Evolutionary conservation across 2,113 vertebrate genomes (phyloP).

Genomic region (Uria aalge): DNA sequence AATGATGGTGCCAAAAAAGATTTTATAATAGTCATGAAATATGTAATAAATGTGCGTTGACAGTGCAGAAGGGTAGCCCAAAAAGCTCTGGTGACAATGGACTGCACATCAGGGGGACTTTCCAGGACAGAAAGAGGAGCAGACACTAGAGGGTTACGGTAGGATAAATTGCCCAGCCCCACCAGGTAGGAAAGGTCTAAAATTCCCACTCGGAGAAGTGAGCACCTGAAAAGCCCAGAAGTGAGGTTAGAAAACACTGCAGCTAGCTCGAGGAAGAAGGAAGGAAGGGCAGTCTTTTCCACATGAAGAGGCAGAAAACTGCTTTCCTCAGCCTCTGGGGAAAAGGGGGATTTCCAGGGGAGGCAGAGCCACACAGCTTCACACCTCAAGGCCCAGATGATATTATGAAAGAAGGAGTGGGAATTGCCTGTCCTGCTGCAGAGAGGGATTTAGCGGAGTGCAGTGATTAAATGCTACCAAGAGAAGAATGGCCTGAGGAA

Average conservation of each 20-base stretch:
- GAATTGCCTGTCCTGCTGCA: background rate
- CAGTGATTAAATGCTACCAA: background rate
- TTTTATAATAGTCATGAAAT: background rate
- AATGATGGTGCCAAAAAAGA: background rate
- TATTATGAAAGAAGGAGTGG: background rate
- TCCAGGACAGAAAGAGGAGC: background rate
- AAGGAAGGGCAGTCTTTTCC: background rate
- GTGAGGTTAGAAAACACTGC: background rate
- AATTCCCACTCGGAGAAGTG: background rate
- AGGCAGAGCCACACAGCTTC: background rate
- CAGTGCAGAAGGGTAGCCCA: background rate
- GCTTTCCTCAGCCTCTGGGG: background rate
- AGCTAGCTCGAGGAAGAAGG: background rate
- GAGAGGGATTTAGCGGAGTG: background rate
- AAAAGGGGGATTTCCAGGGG: background rate
- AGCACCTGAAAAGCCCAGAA: background rate
- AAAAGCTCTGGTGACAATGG: background rate
- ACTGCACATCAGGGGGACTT: background rate
- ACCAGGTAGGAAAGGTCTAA: background rate
- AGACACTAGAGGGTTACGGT: background rate
- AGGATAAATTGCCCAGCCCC: background rate
- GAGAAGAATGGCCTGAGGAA: background rate
- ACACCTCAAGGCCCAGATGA: background rate
- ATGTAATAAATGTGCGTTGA: background rate
- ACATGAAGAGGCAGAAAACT: background rate